Evolutionary conservation across 2,113 vertebrate species (phyloP), one percentile per base, ranked within the genome.

Genomic region (Phalacrocorax aristotelis): DNA sequence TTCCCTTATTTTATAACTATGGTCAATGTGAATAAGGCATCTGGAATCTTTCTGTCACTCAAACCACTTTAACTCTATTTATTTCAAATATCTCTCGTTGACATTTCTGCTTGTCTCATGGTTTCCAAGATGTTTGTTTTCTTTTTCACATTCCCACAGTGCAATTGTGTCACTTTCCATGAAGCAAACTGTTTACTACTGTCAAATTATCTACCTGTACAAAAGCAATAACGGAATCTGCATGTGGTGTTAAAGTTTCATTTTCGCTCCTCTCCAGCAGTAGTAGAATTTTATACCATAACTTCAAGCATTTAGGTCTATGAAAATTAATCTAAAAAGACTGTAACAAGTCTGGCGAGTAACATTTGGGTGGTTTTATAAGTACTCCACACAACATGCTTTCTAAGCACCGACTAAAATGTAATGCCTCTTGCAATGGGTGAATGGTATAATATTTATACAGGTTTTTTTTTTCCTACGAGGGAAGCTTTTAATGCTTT

Each of bases 191-290:
- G 89, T 69, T 93, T 95, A 92, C 79, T 89, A 81, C 22, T 77
- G 87, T 61, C 77, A 97, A 94, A 97, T 82, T 76, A 95, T 93
- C 94, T 71, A 84, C 83, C 61, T 93, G 74, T 87, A 82, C 61
- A 93, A 95, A 95, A 91, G 85, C 89, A 96, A 74, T 65, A 93
- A 96, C 85, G 64, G 72, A 75, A 89, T 90, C 69, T 71, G 42
- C 70, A 93, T 15, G 23, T 7, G 11, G 34, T 36, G 54, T 49
- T 74, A 55, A 95, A 95, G 90, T 92, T 97, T 65, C 61, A 65
- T 81, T 92, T 92, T 75, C 1, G 2, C 58, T 95, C 66, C 82
- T 93, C 83, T 79, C 32, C 46, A 48, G 75, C 0, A 1, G 55
- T 62, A 93, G 48, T 7, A 19, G 80, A 95, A 89, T 89, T 77